Conservation (phyloP, 2,888 invertebrate species). For the Rhagonycha fulva region DNA sequence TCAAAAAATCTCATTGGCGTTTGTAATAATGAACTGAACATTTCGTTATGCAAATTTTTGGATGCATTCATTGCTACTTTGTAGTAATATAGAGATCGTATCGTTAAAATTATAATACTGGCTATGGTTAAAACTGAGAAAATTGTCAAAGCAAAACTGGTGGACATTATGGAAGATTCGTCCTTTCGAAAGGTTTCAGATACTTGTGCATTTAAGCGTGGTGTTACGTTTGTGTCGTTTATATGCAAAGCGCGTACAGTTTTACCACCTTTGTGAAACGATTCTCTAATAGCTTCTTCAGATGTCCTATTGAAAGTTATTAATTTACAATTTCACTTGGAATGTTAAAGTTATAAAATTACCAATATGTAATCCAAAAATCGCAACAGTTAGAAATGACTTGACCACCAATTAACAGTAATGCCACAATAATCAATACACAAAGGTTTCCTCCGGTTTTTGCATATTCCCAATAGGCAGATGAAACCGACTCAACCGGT, state of each 20-base stretch:
- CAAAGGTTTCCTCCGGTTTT: conserved; percentile 31
- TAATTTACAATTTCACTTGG: background rate
- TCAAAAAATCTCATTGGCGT: conserved; percentile 87
- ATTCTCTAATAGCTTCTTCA: background rate
- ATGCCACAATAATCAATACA: conserved; percentile 18
- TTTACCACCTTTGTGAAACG: background rate
- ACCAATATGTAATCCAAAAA: conserved; percentile 36
- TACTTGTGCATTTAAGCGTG: background rate
- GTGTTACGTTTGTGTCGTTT: background rate
- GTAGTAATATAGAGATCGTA: conserved; percentile 64
- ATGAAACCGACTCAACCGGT: conserved; percentile 17
- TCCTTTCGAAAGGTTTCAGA: background rate
- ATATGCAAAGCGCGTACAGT: background rate
- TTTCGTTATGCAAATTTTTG: conserved; percentile 76
- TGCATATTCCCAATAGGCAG: conserved; percentile 30
- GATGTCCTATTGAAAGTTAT: background rate
- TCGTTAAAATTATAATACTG: conserved; percentile 55
- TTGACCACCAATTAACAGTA: conserved; percentile 28
- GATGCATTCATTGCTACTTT: conserved; percentile 77
- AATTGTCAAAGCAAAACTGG: conserved; percentile 47
- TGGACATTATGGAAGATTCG: background rate
- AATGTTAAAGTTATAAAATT: background rate
- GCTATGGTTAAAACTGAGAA: conserved; percentile 49
- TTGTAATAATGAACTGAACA: conserved; percentile 79
- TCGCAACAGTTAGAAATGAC: conserved; percentile 29